Base-by-base conservation (phyloP, 2,888 invertebrate genomes). In the Amblyjoppa fuscipennis region DNA sequence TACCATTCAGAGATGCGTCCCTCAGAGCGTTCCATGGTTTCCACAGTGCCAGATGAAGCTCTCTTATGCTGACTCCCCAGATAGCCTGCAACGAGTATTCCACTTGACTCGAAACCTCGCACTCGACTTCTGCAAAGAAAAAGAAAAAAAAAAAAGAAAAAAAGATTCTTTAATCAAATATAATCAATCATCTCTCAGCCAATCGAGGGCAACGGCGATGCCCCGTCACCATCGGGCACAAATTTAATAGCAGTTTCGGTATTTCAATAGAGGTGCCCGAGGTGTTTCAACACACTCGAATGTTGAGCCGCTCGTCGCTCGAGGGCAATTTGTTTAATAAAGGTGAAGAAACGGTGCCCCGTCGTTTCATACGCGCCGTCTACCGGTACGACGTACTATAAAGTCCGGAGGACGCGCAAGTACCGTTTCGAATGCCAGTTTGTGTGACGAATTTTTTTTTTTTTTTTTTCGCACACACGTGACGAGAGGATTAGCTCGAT, bases 61-160 rank as follows among this genome's bases (percentile, higher is more conserved):
- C 97, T 87, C 97, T 95, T 85, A 97, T 97, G 49, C 97, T 97
- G 69, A 97, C 97, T 4, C 97, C 97, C 97, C 97, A 97, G 95
- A 96, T 97, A 88, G 96, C 96, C 89, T 96, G 96, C 87, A 97
- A 95, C 93, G 96, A 96, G 93, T 97, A 97, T 83, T 96, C 95
- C 80, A 97, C 97, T 92, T 97, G 97, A 89, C 97, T 97, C 31
- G 97, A 97, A 75, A 97, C 95, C 89, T 95, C 95, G 94, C 96
- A 97, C 92, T 96, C 96, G 69, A 97, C 96, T 93, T 96, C 97
- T 97, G 95, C 16, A 53, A 45, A 45, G 28, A 38, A 75, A 38
- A 41, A 64, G 41, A 53, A 79, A 6, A 45, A 13, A 66, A 64
- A 38, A 95, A 13, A 3, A 9, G 25, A 25, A 68, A 71, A 68